Evolutionary conservation across 53 echinoderm and acorn worm species (phyloP).

Genomic region (Henricia sp.): DNA sequence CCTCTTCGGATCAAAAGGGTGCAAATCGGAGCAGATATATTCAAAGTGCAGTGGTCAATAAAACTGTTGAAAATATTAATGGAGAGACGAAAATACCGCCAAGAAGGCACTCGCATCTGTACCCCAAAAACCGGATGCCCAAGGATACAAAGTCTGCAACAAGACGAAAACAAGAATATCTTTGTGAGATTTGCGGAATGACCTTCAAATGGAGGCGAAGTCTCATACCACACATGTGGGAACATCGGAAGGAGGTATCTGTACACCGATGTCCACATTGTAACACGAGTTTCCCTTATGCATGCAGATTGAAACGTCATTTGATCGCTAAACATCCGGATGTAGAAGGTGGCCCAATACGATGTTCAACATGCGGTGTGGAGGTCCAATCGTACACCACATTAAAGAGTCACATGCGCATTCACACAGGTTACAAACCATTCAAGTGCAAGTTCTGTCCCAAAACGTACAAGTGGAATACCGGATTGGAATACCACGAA

Average conservation of each 20-base stretch:
- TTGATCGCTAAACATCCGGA: conserved; percentile 44
- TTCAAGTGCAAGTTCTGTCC: conserved; percentile 48
- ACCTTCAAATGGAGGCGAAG: conserved; percentile 49
- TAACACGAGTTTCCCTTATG: conserved; percentile 35
- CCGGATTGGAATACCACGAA: conserved; percentile 52
- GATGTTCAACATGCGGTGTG: conserved; percentile 30
- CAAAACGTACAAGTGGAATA: conserved; percentile 44
- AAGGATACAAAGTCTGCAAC: conserved; percentile 33
- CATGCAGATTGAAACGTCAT: conserved; percentile 40
- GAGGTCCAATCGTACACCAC: conserved; percentile 43
- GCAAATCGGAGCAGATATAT: background rate
- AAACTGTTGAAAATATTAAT: background rate
- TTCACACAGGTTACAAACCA: conserved; percentile 45
- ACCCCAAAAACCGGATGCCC: conserved; percentile 12
- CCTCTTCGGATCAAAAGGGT: background rate
- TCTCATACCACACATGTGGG: conserved; percentile 53
- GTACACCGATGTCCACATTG: conserved; percentile 40
- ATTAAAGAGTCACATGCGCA: conserved; percentile 46
- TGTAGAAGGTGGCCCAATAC: conserved; percentile 39
- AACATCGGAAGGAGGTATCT: conserved; percentile 35
- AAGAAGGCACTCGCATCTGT: too few relatives aligned
- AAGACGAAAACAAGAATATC: conserved; percentile 36
- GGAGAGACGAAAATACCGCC: background rate
- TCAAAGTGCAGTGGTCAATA: background rate
- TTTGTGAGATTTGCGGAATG: conserved; percentile 40